Evolutionary conservation across 1,140 invertebrate genomes (phyloP).

Genomic region (Ips nitidus): DNA sequence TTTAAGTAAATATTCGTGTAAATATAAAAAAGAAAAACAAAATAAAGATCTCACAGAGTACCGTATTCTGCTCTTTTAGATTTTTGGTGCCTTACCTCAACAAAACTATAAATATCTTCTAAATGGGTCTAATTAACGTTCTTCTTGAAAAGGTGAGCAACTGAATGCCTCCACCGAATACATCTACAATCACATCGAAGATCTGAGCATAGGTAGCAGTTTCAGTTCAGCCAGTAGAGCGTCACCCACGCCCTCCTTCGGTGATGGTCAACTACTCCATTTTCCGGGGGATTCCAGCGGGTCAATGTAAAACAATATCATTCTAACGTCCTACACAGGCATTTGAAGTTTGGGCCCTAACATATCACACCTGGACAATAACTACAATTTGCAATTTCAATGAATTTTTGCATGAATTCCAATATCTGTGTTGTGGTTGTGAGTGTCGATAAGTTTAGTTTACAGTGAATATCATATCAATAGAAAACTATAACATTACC

Average conservation of each 20-base stretch:
- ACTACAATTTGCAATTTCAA: neutral
- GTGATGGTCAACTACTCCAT: slow-evolving; percentile 70
- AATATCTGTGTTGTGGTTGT: too few species aligned
- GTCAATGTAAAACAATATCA: slow-evolving; percentile 57
- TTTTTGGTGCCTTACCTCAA: too few species aligned
- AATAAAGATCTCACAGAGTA: too few species aligned
- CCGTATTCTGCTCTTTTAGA: too few species aligned
- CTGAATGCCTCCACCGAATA: slow-evolving; percentile 29
- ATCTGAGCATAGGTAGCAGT: slow-evolving; percentile 73
- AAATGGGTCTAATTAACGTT: too few species aligned
- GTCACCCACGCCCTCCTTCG: slow-evolving; percentile 73
- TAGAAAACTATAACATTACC: too few species aligned
- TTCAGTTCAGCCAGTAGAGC: slow-evolving; percentile 78
- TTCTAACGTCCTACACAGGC: neutral
- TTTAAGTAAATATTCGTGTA: too few species aligned
- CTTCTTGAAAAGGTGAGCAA: slow-evolving; percentile 9
- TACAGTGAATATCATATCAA: too few species aligned
- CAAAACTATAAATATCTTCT: too few species aligned
- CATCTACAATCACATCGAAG: slow-evolving; percentile 58
- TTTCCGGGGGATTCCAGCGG: slow-evolving; percentile 74
- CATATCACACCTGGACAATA: neutral
- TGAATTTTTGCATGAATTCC: too few species aligned
- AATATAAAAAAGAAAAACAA: too few species aligned
- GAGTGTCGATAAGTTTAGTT: too few species aligned
- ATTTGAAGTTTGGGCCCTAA: neutral